Base-by-base conservation (phyloP, 2,888 invertebrate genomes). In the Koerneria pararmatus region DNA sequence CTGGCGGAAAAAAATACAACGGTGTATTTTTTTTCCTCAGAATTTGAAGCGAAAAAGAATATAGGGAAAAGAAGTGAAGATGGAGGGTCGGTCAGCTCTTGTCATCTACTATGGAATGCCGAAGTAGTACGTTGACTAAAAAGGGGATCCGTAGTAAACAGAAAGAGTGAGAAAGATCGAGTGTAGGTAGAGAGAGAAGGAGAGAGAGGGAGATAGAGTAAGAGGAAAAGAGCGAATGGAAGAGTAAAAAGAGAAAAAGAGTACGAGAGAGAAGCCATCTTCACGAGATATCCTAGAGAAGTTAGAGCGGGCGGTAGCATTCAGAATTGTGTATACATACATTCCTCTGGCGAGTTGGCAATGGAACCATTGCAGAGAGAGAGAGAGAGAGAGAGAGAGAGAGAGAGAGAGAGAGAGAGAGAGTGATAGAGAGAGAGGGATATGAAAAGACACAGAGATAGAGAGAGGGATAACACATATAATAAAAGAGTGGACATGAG, bases 121-220 rank as follows among this genome's bases (percentile, higher is more conserved):
- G n/a, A n/a, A n/a, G n/a, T n/a, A n/a, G n/a, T n/a, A n/a, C n/a
- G n/a, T n/a, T n/a, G n/a, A n/a, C n/a, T n/a, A n/a, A n/a, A n/a
- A n/a, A n/a, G n/a, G n/a, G n/a, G n/a, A n/a, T n/a, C 1, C 0
- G 1, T 15, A 11, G 6, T n/a, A 32, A 1, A 57, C 1, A 29
- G 22, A 15, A 34, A 22, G n/a, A 1, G 22, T 35, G 32, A 34
- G 57, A 34, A 22, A 8, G 8, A 6, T 22, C 22, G n/a, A 34
- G 15, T 24, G 22, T 19, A 34, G 6, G 22, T 19, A n/a, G 35
- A 34, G 4, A 57, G 3, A 15, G 6, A 6, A 4, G 57, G 35
- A 35, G 29, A 59, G 41, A 31, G 59, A n/a, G 41, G 22, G 59
- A 59, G 41, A 58, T 37, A 27, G 58, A 37, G 58, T 29, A 31